Percentiles rank a stretch among this genome's conserved stretches.
Evolutionary conservation across 2,113 vertebrate species (phyloP).

Genomic region (Tor tambroides): DNA sequence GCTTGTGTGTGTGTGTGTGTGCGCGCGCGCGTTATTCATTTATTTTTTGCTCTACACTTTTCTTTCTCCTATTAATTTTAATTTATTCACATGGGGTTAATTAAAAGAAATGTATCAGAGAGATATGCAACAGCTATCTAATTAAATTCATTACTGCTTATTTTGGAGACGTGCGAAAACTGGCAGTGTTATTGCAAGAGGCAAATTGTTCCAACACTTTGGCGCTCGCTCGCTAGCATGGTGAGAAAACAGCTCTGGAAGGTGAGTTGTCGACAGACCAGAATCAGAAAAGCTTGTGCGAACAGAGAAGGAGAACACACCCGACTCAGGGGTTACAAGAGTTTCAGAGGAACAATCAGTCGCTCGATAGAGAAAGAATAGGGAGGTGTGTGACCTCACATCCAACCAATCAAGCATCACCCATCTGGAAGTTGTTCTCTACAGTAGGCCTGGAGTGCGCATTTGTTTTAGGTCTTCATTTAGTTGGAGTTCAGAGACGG

Average conservation of each 20-base stretch:
- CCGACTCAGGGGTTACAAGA: conserved; percentile 50
- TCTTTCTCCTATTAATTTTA: conserved; percentile 80
- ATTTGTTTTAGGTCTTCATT: conserved; percentile 45
- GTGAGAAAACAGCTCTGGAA: conserved; percentile 69
- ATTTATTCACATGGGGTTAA: conserved; percentile 86
- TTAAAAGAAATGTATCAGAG: conserved; percentile 82
- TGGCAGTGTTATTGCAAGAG: conserved; percentile 78
- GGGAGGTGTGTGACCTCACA: conserved; percentile 41
- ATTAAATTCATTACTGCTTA: conserved; percentile 80
- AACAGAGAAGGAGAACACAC: conserved; percentile 47
- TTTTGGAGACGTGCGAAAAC: conserved; percentile 70
- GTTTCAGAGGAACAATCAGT: conserved; percentile 53
- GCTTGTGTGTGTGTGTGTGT: background rate
- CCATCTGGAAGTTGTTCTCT: conserved; percentile 49
- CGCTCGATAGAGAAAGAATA: conserved; percentile 52
- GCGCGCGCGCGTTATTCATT: background rate
- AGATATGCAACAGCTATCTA: conserved; percentile 81
- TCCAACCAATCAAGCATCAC: conserved; percentile 59
- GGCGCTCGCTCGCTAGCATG: conserved; percentile 62
- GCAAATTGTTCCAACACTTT: conserved; percentile 75
- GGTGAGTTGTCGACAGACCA: conserved; percentile 68
- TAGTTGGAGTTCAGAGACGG: conserved; percentile 48
- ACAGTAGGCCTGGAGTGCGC: conserved; percentile 44
- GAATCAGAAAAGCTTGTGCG: conserved; percentile 47
- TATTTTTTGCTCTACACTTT: conserved; percentile 66